Conservation (phyloP, 1,140 invertebrate species). For the Caenorhabditis briggsae region DNA sequence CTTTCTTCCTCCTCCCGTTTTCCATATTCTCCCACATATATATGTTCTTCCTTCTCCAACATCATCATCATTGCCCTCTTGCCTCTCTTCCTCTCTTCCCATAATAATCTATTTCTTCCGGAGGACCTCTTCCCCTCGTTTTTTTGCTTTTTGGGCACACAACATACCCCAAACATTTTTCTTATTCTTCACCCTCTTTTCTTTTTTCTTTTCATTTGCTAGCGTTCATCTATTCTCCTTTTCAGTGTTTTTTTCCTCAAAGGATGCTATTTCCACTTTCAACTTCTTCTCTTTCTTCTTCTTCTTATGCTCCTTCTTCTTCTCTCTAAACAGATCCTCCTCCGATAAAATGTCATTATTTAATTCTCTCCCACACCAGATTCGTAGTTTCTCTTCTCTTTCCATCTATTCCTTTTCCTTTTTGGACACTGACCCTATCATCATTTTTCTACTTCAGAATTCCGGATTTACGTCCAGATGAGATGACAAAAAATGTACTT, state of each 20-base stretch:
- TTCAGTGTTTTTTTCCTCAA: not conserved
- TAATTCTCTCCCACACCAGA: slow-evolving; percentile 5
- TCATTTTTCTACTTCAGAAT: not conserved
- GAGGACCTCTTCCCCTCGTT: not conserved
- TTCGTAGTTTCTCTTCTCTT: too few relatives aligned
- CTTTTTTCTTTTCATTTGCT: not conserved
- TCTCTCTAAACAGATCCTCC: not conserved
- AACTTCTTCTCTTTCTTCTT: slow-evolving; percentile 16
- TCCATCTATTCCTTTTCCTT: too few relatives aligned
- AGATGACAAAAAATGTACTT: not conserved
- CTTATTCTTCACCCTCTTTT: not conserved
- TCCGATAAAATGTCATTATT: slow-evolving; percentile 20
- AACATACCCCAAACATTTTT: not conserved
- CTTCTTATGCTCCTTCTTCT: not conserved
- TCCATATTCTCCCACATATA: slow-evolving; percentile 45
- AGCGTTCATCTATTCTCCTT: not conserved
- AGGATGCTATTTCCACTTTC: slow-evolving; percentile 44
- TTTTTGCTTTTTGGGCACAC: not conserved
- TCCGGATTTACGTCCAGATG: not conserved
- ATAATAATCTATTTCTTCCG: slow-evolving; percentile 12
- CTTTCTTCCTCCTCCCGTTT: not conserved
- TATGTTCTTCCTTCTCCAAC: slow-evolving; percentile 32
- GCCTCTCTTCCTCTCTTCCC: not conserved
- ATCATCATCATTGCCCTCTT: not conserved
- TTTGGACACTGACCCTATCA: too few relatives aligned